Evolutionary conservation across 2,888 invertebrate genomes (phyloP).

Genomic region (Drepana falcataria): DNA sequence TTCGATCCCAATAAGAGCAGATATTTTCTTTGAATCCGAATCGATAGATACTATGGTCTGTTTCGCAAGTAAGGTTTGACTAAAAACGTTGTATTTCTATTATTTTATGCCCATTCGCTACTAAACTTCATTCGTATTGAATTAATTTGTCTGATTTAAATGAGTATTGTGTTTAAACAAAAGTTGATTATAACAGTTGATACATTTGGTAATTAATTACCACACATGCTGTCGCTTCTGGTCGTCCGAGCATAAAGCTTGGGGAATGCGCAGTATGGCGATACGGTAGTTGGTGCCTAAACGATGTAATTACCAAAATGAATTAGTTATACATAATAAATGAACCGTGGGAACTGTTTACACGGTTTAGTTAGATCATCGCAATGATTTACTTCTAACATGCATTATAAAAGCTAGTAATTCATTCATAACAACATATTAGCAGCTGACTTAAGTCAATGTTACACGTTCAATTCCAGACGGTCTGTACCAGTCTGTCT

Average conservation of each 20-base stretch:
- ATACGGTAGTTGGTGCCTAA: constrained; percentile 50
- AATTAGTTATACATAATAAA: constrained; percentile 30
- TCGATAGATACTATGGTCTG: no score
- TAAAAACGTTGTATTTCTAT: no score
- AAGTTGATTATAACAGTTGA: not conserved
- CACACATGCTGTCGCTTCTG: constrained; percentile 38
- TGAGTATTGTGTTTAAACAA: no score
- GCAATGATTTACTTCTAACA: not conserved
- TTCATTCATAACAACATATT: not conserved
- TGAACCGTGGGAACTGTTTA: constrained; percentile 25
- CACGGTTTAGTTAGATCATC: constrained; percentile 23
- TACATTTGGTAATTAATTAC: constrained; percentile 6
- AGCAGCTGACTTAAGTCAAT: constrained; percentile 2
- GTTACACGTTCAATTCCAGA: no score
- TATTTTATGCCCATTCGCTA: no score
- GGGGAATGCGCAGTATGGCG: constrained; percentile 52
- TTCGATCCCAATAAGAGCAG: no score
- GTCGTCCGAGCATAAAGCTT: constrained; percentile 41
- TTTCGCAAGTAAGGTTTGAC: no score
- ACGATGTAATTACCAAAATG: constrained; percentile 40
- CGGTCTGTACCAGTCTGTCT: no score
- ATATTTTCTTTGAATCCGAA: no score
- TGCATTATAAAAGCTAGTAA: no score
- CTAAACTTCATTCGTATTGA: no score
- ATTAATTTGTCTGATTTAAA: no score